phyloP scores from a whole-genome alignment of 2,888 invertebrate genomes.

The Kryphioiulus occultus region DNA sequence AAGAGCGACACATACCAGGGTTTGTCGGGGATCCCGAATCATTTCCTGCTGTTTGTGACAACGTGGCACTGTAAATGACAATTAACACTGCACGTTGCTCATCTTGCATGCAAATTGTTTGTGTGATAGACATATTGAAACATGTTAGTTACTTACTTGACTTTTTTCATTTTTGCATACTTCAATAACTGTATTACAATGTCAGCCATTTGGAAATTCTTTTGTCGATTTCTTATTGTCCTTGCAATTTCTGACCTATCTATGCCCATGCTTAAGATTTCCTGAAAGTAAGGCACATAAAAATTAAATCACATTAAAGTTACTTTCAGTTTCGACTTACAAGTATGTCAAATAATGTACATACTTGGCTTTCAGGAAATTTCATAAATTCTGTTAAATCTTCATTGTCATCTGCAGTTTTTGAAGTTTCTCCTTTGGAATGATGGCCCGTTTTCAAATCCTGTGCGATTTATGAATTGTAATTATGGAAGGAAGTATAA shows the following conservation, averaged over 20 bases:
- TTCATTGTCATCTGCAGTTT: no score
- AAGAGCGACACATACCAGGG: neutral
- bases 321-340: no score
- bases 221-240: conserved; percentile 61
- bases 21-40: neutral
- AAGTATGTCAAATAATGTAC: no score
- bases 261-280: no score
- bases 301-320: no score
- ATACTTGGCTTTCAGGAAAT: no score
- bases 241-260: neutral
- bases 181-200: neutral
- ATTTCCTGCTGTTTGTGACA: neutral
- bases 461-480: no score
- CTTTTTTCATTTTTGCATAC: neutral
- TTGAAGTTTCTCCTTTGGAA: no score
- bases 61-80: neutral
- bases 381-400: no score
- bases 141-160: neutral
- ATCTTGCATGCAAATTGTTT: neutral
- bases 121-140: neutral
- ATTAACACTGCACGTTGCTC: neutral
- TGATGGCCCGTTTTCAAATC: no score
- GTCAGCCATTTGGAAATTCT: neutral
- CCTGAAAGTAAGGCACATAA: no score
- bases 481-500: no score